Percentiles rank a stretch among this genome's conserved stretches.
Evolutionary conservation across 2,888 invertebrate genomes (phyloP).

Genomic region (Cistogaster globosa): DNA sequence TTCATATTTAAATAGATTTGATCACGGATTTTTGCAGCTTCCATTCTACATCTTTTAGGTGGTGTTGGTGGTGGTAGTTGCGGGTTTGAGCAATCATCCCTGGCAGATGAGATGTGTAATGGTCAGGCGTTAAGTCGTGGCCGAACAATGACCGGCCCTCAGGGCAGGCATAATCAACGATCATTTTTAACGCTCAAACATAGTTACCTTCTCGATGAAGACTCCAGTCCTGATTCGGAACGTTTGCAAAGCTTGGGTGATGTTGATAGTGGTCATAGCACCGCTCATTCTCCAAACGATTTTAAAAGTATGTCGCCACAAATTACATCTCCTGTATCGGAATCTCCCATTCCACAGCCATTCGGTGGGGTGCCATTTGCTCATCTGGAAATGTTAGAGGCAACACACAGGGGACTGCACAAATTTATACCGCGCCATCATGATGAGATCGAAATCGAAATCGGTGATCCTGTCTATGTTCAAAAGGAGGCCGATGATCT

Average conservation of each 20-base stretch:
- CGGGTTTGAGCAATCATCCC: constrained; percentile 85
- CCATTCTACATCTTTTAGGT: constrained; percentile 85
- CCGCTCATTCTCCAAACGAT: constrained; percentile 95
- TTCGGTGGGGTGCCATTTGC: constrained; percentile 91
- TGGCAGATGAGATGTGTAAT: constrained; percentile 80
- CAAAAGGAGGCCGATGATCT: constrained; percentile 98
- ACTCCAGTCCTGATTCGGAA: constrained; percentile 94
- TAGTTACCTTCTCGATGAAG: constrained; percentile 90
- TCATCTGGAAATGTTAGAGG: constrained; percentile 93
- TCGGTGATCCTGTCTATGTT: constrained; percentile 98
- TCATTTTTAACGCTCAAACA: constrained; percentile 89
- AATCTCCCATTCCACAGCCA: constrained; percentile 86
- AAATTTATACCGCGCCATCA: constrained; percentile 97
- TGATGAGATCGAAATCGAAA: constrained; percentile 98
- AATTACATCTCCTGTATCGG: constrained; percentile 85
- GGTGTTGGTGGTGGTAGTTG: constrained; percentile 66
- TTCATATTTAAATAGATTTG: constrained; percentile 69
- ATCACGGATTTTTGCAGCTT: constrained; percentile 84
- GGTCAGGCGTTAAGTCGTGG: constrained; percentile 74
- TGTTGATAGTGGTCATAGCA: constrained; percentile 95
- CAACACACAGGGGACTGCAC: constrained; percentile 97
- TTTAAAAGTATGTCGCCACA: constrained; percentile 92
- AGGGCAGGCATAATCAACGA: constrained; percentile 77
- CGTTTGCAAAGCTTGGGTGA: constrained; percentile 89
- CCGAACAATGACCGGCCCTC: constrained; percentile 77